Base-by-base conservation (phyloP, 2,888 invertebrate species). In the Phrixothrix hirtus region DNA sequence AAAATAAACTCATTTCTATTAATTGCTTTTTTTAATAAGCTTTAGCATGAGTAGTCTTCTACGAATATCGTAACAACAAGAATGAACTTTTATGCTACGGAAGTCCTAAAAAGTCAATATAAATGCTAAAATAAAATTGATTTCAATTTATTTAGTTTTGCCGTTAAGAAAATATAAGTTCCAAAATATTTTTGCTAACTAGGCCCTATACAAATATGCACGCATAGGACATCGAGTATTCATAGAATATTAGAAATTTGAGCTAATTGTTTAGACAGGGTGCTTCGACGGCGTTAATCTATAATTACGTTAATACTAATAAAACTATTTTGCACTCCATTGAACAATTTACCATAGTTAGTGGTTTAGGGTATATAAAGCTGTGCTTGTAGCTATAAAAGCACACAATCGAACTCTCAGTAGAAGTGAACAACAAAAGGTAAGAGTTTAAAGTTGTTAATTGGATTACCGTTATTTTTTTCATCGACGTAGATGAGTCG, bases 401-500 rank as follows among this genome's bases (percentile, higher is more conserved):
- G 21, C 21, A 21, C 21, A 21, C 7, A 5, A 21, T 21, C 21
- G n/a, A n/a, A 21, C 21, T n/a, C n/a, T 5, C 21, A 21, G 21
- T 7, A 5, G 7, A 21, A 21, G 21, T 5, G 4, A 21, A 5
- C 21, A 5, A 21, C 4, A 5, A 21, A 21, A 3, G 21, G 21
- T 21, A 21, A 21, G 21, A 5, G 7, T 7, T 7, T 21, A 21
- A n/a, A n/a, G 21, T 21, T 5, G 7, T 21, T 5, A 21, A 21
- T 21, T 34, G 15, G 15, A 15, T 13, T 14, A 34, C 9, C 5
- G 21, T 21, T 14, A 10, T 9, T 9, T 16, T 14, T 1, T 29
- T 32, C 15, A 2, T 9, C 13, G n/a, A n/a, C n/a, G n/a, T n/a
- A 51, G 51, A 51, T 51, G 51, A 36, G 27, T 5, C 31, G 37